Base-by-base conservation (phyloP, 2,888 invertebrate species). In the Trichopria drosophilae region DNA sequence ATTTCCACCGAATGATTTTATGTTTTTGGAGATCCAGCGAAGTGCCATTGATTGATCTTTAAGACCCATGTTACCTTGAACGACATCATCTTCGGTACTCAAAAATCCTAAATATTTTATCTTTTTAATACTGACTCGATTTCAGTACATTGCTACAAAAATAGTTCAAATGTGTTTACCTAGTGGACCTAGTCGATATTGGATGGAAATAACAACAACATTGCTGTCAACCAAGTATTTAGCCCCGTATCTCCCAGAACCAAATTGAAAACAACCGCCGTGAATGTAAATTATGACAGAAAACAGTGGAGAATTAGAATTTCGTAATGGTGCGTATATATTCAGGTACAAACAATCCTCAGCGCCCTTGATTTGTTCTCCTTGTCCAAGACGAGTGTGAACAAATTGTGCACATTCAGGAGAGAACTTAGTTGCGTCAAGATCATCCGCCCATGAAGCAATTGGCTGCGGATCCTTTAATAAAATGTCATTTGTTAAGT, bases 11-110 rank as follows among this genome's bases (percentile, higher is more conserved):
- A 89, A 89, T 67, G 78, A 77, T 57, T 80, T 75, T 48, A 89
- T 85, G 68, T 89, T 86, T 36, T 81, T 72, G 45, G 82, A 82
- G 1, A 87, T 74, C 87, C 87, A 89, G 60, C 81, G 79, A 31
- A 89, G 69, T 0, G 87, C 88, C 55, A 84, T 76, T 12, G 79
- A 77, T 75, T 88, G 88, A 77, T 89, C 89, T 65, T 86, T 88
- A 22, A 88, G 66, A 0, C 88, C 88, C 61, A 81, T 82, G 69
- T 88, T 89, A 3, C 86, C 86, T 0, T 88, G 84, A 1, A 86
- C 77, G 0, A 79, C 66, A 1, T 81, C 79, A 58, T 89, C 88
- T 22, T 84, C 87, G 0, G 88, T 87, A 65, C 86, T 87, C 0
- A 88, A 75, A 69, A 90, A 89, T 36, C 90, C 87, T 84, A 65